Evolutionary conservation across 1,140 invertebrate species (phyloP), one percentile per base, ranked within the genome.

Genomic region (Agraylea sexmaculata): DNA sequence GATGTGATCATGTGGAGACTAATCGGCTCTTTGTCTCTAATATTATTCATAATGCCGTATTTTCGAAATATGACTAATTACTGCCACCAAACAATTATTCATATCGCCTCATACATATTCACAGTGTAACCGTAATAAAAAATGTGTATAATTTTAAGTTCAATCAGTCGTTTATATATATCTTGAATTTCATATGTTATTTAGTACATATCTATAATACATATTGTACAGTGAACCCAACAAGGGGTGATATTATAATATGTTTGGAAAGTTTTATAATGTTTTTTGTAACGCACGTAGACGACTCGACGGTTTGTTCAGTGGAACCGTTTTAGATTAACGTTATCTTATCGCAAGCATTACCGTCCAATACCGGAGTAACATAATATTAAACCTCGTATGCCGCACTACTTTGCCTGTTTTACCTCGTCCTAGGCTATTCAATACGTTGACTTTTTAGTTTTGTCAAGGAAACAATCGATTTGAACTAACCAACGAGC

Each of bases 51-150:
- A 36, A 16, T 18, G 11, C 41, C 4, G 30, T 45, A 37, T 35
- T 25, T 37, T n/a, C 18, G 15, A 15, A 37, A 37, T 37, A 15
- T 23, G 10, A 4, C 13, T 30, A 1, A 10, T 17, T 36, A 47
- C 2, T 40, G 15, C 43, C 34, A 12, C 41, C 64, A 60, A 57
- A 25, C 23, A 25, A 8, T 8, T 25, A 25, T 25, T 25, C n/a
- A 25, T 25, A 8, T 25, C n/a, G 12, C n/a, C n/a, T 25, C 7
- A 25, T 25, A 25, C n/a, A 8, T 25, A 8, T 7, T 25, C 7
- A 12, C 7, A 25, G 12, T 8, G 12, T 25, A 8, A 7, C n/a
- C n/a, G 7, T 12, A 25, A 12, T 8, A 7, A 25, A 25, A 12
- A 8, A 12, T 8, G 23, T 7, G 23, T 7, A 12, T 25, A 8